Evolutionary conservation across 1,140 invertebrate species (phyloP), one percentile per base, ranked within the genome.

Genomic region (Diachasmimorpha longicaudata): DNA sequence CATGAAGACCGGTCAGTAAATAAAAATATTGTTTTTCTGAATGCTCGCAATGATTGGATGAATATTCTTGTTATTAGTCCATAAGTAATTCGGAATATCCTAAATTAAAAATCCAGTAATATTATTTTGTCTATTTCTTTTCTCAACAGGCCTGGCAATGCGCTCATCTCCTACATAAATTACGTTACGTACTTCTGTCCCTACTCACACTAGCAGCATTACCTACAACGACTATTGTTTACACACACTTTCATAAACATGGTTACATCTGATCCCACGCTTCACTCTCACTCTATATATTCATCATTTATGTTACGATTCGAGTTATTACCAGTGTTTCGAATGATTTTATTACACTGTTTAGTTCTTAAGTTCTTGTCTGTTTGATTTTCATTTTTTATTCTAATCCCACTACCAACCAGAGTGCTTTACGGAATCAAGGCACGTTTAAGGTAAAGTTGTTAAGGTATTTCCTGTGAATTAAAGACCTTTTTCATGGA

Each of bases 111-210:
- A 19, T 23, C 58, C 58, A 63, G 58, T 63, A 63, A 63, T 19
- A 25, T 63, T 25, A 63, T 63, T 63, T 77, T 80, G 80, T 79
- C 11, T 78, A 80, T 84, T 73, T 82, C 76, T 81, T 85, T 82
- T 88, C 85, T 78, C 80, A 82, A 87, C 88, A 89, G 88, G 87
- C 83, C 85, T 83, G 81, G 82, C 83, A 82, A 83, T 87, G 84
- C 75, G 83, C 80, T 84, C 84, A 81, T 74, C 80, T 81, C 76
- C 80, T 85, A 82, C 83, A 86, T 80, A 87, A 84, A 85, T 81
- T 87, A 80, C 82, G 84, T 86, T 86, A 86, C 77, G 78, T 86
- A 5, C 83, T 87, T 81, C 77, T 87, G 37, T 81, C 80, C 21
- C 74, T 83, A 73, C 66, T 87, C 31, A 84, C 83, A 70, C 70